Percentiles rank a stretch among this genome's conserved stretches.
These are phyloP conservation scores for Mythimna pallens DNA, from an alignment of 2,888 invertebrate species.

Conservation along the genomic window DNA sequence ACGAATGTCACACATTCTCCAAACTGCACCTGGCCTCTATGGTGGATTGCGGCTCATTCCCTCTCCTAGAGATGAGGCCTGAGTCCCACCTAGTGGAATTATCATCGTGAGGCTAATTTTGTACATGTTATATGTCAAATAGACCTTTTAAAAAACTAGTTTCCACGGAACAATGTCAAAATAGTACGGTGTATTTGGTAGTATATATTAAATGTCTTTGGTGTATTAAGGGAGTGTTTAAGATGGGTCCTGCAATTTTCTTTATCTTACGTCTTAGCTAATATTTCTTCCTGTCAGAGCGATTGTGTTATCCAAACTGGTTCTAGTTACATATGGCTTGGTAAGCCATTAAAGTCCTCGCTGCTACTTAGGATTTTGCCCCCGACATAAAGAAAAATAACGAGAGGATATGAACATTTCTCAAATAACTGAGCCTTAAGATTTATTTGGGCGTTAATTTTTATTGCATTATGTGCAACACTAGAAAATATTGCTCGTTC, in stretches of 20 bases:
- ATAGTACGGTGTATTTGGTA: background rate
- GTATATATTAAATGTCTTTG: no score
- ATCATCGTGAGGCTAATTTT: no score
- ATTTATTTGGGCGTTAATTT: conserved; percentile 58
- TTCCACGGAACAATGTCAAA: background rate
- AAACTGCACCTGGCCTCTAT: no score
- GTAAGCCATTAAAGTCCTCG: conserved; percentile 23
- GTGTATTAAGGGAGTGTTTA: background rate
- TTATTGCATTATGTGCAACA: conserved; percentile 51
- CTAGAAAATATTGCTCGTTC: conserved; percentile 33
- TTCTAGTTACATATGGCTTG: conserved; percentile 36
- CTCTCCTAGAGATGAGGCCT: no score
- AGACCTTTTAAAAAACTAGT: background rate
- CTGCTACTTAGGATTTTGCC: conserved; percentile 37
- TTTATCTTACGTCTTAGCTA: background rate
- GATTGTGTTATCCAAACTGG: conserved; percentile 48
- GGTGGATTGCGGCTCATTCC: no score
- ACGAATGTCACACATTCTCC: no score
- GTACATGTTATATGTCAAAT: no score
- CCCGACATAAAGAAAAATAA: conserved; percentile 51
- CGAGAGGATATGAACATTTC: conserved; percentile 44
- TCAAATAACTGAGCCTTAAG: conserved; percentile 43
- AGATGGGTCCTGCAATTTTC: no score
- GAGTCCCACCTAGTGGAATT: no score
- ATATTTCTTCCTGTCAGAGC: conserved; percentile 23